phyloP scores from a whole-genome alignment of 37 sponge, comb jelly and placozoan genomes.

The Theonella swinhoei region DNA sequence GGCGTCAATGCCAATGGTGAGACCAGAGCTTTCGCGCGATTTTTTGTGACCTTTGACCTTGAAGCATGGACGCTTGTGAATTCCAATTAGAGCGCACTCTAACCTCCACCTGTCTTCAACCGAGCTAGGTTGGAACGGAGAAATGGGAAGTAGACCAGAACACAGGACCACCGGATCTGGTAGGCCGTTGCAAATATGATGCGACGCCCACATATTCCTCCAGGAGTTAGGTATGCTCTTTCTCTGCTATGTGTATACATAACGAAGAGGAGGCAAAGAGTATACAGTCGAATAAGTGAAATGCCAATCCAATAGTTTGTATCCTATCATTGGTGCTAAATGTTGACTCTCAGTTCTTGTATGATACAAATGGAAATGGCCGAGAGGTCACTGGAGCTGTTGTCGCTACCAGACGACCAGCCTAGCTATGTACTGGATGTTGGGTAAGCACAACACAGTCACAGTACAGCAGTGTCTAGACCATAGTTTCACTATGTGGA shows the following conservation, averaged over 20 bases:
- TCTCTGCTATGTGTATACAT: slow-evolving; percentile 60
- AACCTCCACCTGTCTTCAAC: background rate
- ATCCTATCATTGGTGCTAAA: background rate
- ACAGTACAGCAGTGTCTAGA: too few species aligned
- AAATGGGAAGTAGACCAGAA: slow-evolving; percentile 79
- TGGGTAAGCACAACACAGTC: slow-evolving; percentile 86
- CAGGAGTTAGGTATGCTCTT: background rate
- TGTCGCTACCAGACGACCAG: slow-evolving; percentile 80
- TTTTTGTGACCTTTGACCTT: background rate
- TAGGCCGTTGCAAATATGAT: slow-evolving; percentile 15
- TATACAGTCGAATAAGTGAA: slow-evolving; percentile 89
- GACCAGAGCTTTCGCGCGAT: background rate
- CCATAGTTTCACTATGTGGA: too few species aligned
- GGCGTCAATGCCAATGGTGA: too few species aligned
- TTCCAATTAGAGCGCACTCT: slow-evolving; percentile 1
- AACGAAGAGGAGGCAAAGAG: slow-evolving; percentile 83
- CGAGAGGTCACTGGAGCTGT: slow-evolving; percentile 89
- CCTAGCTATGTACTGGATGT: slow-evolving; percentile 94
- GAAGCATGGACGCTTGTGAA: background rate
- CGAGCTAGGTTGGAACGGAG: too few species aligned
- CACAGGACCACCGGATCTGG: slow-evolving; percentile 92
- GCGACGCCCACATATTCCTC: too few species aligned
- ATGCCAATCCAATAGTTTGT: too few species aligned
- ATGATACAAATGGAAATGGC: slow-evolving; percentile 96
- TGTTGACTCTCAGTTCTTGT: slow-evolving; percentile 62